Percentiles rank a stretch among this genome's conserved stretches.
These are phyloP conservation scores for Amorpha juglandis DNA, from an alignment of 2,888 invertebrate species.

Conservation along the genomic window DNA sequence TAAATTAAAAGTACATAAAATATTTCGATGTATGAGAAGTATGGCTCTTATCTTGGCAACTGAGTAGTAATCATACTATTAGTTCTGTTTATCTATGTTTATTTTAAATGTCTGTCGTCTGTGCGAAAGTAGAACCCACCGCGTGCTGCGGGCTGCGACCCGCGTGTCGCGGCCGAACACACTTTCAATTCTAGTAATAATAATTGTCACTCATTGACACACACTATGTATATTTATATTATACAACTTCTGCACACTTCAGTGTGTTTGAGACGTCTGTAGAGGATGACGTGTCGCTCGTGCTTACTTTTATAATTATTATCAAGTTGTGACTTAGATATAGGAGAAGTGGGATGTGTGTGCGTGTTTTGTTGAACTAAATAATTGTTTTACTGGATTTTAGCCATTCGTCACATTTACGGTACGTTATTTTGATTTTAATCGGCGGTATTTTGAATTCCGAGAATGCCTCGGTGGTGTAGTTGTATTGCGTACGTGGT, in stretches of 20 bases:
- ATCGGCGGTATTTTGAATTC: too few relatives aligned
- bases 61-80: too few relatives aligned
- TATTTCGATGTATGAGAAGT: too few relatives aligned
- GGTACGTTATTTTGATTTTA: neutral
- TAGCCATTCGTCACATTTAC: neutral
- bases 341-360: neutral
- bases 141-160: neutral
- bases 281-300: neutral
- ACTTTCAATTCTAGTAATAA: neutral
- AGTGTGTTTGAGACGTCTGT: neutral
- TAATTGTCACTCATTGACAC: too few relatives aligned
- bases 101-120: too few relatives aligned
- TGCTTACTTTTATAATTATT: neutral
- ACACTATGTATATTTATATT: too few relatives aligned
- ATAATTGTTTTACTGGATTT: neutral
- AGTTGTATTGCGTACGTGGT: too few relatives aligned
- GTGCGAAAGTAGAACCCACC: too few relatives aligned
- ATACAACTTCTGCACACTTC: neutral
- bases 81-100: too few relatives aligned
- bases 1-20: too few relatives aligned
- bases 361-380: neutral
- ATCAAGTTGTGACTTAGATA: neutral
- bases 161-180: neutral
- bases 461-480: too few relatives aligned
- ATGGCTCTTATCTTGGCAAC: too few relatives aligned